These are phyloP conservation scores for Colletes latitarsis DNA, from an alignment of 1,140 invertebrate species.

Conservation along the genomic window DNA sequence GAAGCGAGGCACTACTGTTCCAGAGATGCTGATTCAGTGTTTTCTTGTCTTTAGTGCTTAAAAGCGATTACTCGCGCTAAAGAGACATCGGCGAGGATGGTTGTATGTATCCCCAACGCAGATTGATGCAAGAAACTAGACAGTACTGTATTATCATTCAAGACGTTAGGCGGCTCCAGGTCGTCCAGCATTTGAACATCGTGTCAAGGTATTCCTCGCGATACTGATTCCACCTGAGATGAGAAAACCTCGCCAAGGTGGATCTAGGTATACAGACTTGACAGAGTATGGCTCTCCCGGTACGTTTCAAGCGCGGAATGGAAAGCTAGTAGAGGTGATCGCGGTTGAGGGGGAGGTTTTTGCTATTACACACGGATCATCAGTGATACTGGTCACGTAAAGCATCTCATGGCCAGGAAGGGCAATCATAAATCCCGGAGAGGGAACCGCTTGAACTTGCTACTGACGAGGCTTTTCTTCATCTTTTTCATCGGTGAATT, in stretches of 20 bases:
- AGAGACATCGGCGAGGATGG: too few species aligned
- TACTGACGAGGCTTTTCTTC: constrained; percentile 66
- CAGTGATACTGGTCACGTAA: constrained; percentile 72
- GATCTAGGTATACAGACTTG: background rate
- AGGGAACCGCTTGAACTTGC: constrained; percentile 66
- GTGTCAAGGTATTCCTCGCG: too few species aligned
- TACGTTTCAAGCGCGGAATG: constrained; percentile 3
- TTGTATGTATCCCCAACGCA: too few species aligned
- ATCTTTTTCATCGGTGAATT: constrained; percentile 35
- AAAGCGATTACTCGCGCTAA: background rate
- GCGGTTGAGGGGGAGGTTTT: constrained; percentile 32
- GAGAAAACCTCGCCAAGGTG: background rate
- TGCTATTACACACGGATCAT: constrained; percentile 56
- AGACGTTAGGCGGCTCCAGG: too few species aligned
- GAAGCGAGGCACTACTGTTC: too few species aligned
- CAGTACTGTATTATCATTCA: too few species aligned
- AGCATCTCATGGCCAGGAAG: constrained; percentile 67
- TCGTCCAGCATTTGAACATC: too few species aligned
- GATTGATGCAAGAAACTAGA: too few species aligned
- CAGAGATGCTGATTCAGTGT: background rate
- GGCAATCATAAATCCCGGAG: constrained; percentile 72
- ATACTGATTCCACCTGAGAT: background rate
- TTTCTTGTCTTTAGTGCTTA: background rate
- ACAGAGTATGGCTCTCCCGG: constrained; percentile 31
- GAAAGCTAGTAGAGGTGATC: background rate